These are phyloP conservation scores for Hemiprocne comata DNA, from an alignment of 2,113 vertebrate genomes.

Conservation along the genomic window DNA sequence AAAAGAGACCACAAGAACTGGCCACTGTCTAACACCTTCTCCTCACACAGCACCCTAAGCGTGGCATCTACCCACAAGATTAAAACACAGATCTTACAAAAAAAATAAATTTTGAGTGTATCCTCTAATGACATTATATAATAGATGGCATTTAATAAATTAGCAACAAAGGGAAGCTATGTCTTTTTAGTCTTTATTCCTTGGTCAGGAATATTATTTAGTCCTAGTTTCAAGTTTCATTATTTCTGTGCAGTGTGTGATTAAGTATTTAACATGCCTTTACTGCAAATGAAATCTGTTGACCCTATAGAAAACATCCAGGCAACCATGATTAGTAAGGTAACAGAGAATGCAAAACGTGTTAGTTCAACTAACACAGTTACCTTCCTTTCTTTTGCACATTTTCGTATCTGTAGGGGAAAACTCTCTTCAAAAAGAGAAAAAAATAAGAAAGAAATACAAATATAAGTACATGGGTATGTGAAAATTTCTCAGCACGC, in stretches of 20 bases:
- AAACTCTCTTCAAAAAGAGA: neutral
- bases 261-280: neutral
- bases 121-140: neutral
- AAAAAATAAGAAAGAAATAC: neutral
- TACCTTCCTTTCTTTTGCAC: neutral
- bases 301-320: neutral
- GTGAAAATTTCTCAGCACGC: neutral
- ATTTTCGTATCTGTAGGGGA: neutral
- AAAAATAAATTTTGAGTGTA: neutral
- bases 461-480: neutral
- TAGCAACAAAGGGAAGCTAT: neutral
- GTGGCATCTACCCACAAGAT: neutral
- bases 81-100: neutral
- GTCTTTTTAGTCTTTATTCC: neutral
- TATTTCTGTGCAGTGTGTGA: neutral
- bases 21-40: neutral
- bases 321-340: neutral
- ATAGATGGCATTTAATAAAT: neutral
- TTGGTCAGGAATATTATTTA: neutral
- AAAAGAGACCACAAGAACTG: neutral
- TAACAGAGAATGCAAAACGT: neutral
- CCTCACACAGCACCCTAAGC: neutral
- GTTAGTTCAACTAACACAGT: neutral
- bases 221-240: neutral
- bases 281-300: neutral